Base-by-base conservation (phyloP, 2,113 vertebrate genomes). In the Gymnocephalus cernua region DNA sequence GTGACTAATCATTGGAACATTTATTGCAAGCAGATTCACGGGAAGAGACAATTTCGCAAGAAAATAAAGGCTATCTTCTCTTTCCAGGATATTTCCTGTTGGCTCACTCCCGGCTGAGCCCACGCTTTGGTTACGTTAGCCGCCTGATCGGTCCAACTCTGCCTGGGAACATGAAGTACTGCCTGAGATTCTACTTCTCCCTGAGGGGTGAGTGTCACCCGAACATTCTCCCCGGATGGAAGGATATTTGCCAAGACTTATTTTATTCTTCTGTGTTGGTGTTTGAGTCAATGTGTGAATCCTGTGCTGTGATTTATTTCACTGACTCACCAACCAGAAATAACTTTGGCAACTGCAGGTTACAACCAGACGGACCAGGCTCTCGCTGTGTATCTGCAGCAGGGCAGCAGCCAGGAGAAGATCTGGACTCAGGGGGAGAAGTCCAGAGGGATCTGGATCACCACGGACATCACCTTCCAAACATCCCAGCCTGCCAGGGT, bases 151-250 rank as follows among this genome's bases (percentile, higher is more conserved):
- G 98, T 15, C 96, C 96, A 0, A 91, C 89, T 12, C 86, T 99
- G 48, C 96, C 96, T 3, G 96, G 95, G 86, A 97, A 97, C 89
- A 92, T 94, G 83, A 97, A 97, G 88, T 99, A 95, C 93, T 99
- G 98, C 88, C 94, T 99, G 81, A 95, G 95, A 48, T 98, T 99
- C 88, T 96, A 95, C 94, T 99, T 97, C 78, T 96, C 96, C 27
- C 93, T 98, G 72, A 95, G 96, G 41, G 93, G 93, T 93, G 86
- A 91, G 89, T 23, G 9, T 19, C 47, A 74, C 66, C 44, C 2
- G 8, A 13, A 58, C 38, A 41, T 73, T 35, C 59, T 38, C 48
- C 0, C 35, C 6, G 14, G 23, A 64, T 16, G 23, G 45, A 70
- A 54, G 25, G 15, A 59, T 18, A 35, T 51, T 69, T 38, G 2